phyloP scores from a whole-genome alignment of 2,797 vertebrate species.

The Chelon auratus region DNA sequence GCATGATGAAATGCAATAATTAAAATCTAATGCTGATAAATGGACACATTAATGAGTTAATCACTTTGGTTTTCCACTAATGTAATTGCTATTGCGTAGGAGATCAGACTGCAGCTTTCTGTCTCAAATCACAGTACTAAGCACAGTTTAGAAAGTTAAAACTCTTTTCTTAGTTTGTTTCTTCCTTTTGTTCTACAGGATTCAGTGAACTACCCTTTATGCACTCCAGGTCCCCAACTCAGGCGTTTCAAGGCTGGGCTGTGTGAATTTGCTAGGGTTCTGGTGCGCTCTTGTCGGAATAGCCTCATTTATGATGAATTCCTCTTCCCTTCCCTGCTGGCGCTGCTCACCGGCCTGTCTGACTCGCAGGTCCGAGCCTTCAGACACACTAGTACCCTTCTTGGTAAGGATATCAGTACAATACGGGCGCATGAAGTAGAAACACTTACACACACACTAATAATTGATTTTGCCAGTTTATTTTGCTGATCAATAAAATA shows the following conservation, averaged over 20 bases:
- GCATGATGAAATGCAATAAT: conserved; percentile 47
- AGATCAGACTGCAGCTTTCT: conserved; percentile 11
- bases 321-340: conserved; percentile 86
- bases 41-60: conserved; percentile 52
- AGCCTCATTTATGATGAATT: conserved; percentile 87
- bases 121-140: background rate
- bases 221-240: conserved; percentile 76
- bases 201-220: conserved; percentile 87
- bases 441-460: background rate
- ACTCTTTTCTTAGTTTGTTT: conserved; percentile 8
- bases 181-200: conserved; percentile 76
- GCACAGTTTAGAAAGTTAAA: background rate
- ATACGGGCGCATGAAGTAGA: background rate
- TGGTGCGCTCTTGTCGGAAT: conserved; percentile 85
- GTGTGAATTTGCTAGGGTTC: conserved; percentile 82
- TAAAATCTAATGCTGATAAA: conserved; percentile 60
- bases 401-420: conserved; percentile 81
- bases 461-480: background rate
- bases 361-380: conserved; percentile 95
- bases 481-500: background rate
- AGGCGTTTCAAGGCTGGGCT: conserved; percentile 85
- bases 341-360: conserved; percentile 89
- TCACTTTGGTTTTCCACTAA: conserved; percentile 36
- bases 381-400: conserved; percentile 92
- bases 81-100: conserved; percentile 35